phyloP scores from a whole-genome alignment of 1,140 invertebrate genomes.

The Ganaspis sp. region DNA sequence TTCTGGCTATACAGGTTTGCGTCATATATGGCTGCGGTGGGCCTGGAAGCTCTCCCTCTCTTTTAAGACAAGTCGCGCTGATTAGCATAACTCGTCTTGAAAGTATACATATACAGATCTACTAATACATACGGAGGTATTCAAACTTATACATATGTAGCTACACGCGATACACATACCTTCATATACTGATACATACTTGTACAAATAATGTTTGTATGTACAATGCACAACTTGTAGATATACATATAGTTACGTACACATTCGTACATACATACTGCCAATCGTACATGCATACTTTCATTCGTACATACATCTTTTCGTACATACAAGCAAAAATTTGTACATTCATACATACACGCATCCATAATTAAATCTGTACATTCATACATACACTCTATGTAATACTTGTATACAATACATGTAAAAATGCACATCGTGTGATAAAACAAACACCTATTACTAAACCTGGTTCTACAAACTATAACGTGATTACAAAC shows the following conservation, averaged over 20 bases:
- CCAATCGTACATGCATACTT: too few relatives aligned
- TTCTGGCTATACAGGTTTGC: conserved; percentile 8
- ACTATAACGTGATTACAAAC: not conserved
- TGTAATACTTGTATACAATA: not conserved
- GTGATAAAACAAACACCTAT: not conserved
- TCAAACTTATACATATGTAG: too few relatives aligned
- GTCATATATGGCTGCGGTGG: conserved; percentile 10
- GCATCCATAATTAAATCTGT: not conserved
- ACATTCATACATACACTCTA: not conserved
- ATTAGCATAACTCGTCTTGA: conserved; percentile 13
- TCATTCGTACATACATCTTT: too few relatives aligned
- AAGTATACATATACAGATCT: not conserved
- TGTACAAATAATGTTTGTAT: too few relatives aligned
- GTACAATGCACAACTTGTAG: too few relatives aligned
- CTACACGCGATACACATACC: too few relatives aligned
- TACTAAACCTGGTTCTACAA: not conserved
- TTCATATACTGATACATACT: too few relatives aligned
- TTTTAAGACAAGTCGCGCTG: conserved; percentile 12
- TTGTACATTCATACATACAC: too few relatives aligned
- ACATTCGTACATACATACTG: too few relatives aligned
- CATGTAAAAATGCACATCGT: not conserved
- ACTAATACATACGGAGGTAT: not conserved
- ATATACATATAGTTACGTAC: too few relatives aligned
- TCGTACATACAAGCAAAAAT: too few relatives aligned
- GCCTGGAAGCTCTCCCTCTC: conserved; percentile 7